A percentile compares a stretch with the other conserved stretches of the same genome.
Evolutionary conservation across 1,140 invertebrate species (phyloP).

Genomic region (Palaemon carinicauda): DNA sequence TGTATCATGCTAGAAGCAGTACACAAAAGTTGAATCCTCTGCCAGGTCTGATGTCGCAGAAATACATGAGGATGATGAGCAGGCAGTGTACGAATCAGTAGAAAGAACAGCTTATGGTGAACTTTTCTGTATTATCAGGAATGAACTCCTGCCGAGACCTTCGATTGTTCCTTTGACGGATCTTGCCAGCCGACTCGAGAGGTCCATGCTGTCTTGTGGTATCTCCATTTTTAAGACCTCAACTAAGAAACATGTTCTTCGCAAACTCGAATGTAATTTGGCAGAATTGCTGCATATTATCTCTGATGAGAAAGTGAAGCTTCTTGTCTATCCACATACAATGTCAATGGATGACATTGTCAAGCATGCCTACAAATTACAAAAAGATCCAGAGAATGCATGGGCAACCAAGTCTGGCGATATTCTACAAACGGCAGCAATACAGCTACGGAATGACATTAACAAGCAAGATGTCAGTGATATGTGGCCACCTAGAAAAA

Average conservation of each 20-base stretch:
- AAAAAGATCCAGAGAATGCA: background rate
- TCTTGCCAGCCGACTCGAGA: background rate
- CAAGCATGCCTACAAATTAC: background rate
- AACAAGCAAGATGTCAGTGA: too few species aligned
- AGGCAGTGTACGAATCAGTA: too few species aligned
- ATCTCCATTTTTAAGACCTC: background rate
- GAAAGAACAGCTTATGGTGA: too few species aligned
- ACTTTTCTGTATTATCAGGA: constrained; percentile 9
- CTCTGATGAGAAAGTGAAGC: background rate
- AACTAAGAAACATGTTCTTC: background rate
- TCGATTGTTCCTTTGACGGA: background rate
- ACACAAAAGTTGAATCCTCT: too few species aligned
- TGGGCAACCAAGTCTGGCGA: background rate
- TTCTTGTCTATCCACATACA: background rate
- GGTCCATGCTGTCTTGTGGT: background rate
- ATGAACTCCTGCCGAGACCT: background rate
- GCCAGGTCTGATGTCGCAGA: too few species aligned
- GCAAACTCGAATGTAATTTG: background rate
- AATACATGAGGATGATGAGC: too few species aligned
- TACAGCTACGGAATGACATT: background rate
- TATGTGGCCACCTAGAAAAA: too few species aligned
- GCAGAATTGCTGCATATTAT: background rate
- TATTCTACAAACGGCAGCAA: background rate
- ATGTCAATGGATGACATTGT: too few species aligned
- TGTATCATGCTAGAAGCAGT: background rate